Conservation (phyloP, 2,888 invertebrate genomes). For the Himalopsyche japonica region DNA sequence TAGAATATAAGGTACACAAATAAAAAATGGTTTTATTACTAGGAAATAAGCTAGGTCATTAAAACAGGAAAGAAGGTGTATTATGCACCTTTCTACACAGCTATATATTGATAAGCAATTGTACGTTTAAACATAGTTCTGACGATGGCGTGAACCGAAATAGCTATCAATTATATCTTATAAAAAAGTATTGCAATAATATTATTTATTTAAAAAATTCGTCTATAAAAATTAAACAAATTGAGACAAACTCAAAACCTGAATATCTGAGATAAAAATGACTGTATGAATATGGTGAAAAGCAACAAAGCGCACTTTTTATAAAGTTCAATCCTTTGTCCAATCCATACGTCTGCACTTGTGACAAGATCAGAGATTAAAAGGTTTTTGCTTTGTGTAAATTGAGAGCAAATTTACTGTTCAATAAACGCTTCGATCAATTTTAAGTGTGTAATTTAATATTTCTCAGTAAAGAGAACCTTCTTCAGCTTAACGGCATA, state of each 20-base stretch:
- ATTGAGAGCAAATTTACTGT: background rate
- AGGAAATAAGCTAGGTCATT: too few relatives aligned
- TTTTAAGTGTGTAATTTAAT: background rate
- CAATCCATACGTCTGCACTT: conserved; percentile 5
- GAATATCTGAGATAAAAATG: background rate
- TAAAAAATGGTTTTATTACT: too few relatives aligned
- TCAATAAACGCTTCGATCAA: conserved; percentile 4
- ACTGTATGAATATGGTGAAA: background rate
- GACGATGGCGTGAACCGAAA: too few relatives aligned
- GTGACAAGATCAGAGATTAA: conserved; percentile 10
- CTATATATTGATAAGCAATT: too few relatives aligned
- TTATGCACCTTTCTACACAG: too few relatives aligned
- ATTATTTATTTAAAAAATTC: too few relatives aligned
- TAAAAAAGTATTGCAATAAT: too few relatives aligned
- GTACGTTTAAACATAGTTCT: too few relatives aligned
- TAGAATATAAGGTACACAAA: too few relatives aligned
- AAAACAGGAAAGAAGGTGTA: too few relatives aligned
- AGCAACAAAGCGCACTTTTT: background rate
- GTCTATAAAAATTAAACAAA: too few relatives aligned
- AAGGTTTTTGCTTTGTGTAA: conserved; percentile 22
- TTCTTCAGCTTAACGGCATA: background rate
- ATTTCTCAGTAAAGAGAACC: background rate
- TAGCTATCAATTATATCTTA: too few relatives aligned
- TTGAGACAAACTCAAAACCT: background rate
- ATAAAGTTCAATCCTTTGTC: conserved; percentile 13